Base-by-base conservation (phyloP, 2,888 invertebrate species). In the Strigamia transsilvanica region DNA sequence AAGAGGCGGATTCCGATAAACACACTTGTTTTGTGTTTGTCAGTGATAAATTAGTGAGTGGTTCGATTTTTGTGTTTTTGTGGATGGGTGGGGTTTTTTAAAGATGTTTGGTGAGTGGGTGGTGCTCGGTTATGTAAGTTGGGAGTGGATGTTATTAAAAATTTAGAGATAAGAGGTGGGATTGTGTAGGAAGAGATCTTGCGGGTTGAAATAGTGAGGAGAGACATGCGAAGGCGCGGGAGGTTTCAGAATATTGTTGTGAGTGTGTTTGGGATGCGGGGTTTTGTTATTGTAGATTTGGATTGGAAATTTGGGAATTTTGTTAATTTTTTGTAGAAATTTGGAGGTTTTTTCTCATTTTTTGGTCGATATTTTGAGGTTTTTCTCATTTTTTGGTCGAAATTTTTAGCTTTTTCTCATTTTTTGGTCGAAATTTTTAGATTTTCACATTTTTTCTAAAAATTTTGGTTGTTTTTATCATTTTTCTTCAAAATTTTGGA, bases 11-110 rank as follows among this genome's bases (percentile, higher is more conserved):
- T 84, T 91, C 92, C 80, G 95, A 96, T 86, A 92, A 92, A 84
- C 98, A 99, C 88, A 94, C 94, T 86, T 99, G 99, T 88, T 99
- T 97, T 89, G 98, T 99, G 21, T 99, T 99, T 87, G 94, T 97
- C 84, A 97, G 97, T 84, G 98, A 98, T 85, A 98, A 98, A 90
- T 90, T 98, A 87, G 90, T 90, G 86, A 88, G 89, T 87, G 18
- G 80, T 13, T 46, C 0, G 46, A 46, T 7, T 66, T 78, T 9
- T 84, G 38, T 18, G 23, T 77, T 81, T 73, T 27, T 27, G 27
- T 1, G 15, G 15, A n/a, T 21, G 32, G 27, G 15, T n/a, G 80
- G 38, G 56, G 56, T 18, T 51, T 51, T 51, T 51, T 51, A n/a
- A 51, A 13, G 51, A 15, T 18, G n/a, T 15, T 18, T 5, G 46